Evolutionary conservation across 2,888 invertebrate species (phyloP).

Genomic region (Periphyllus acericola): DNA sequence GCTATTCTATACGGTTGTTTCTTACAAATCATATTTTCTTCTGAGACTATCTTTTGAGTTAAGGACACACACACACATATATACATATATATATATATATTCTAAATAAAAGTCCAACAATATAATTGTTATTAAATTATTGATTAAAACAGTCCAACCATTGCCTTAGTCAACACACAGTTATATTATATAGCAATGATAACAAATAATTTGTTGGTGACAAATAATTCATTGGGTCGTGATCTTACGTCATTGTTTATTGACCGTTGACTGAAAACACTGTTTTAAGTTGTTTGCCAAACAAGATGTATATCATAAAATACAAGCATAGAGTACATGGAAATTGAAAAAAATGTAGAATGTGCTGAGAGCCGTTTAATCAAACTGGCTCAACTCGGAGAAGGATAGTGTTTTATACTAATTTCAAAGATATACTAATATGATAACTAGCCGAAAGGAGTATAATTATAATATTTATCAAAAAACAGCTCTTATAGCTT

Average conservation of each 20-base stretch:
- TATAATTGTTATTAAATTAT: not conserved
- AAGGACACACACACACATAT: too few species aligned
- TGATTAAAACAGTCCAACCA: not conserved
- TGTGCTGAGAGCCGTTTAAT: not conserved
- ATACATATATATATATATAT: too few species aligned
- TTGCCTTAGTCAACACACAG: not conserved
- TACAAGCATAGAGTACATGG: not conserved
- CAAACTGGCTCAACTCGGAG: not conserved
- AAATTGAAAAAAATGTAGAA: not conserved
- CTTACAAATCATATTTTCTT: too few species aligned
- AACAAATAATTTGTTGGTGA: not conserved
- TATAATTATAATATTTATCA: too few species aligned
- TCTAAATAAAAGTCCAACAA: too few species aligned
- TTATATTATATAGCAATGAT: not conserved
- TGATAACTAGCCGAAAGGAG: too few species aligned
- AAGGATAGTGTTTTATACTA: not conserved
- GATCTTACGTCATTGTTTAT: not conserved
- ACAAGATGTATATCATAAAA: not conserved
- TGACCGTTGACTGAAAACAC: not conserved
- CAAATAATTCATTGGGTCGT: not conserved
- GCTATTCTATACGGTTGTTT: too few species aligned
- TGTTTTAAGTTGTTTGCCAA: not conserved
- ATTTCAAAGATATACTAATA: too few species aligned
- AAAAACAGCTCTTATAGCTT: too few species aligned
- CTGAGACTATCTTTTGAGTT: not conserved